Percentiles rank a stretch among this genome's conserved stretches.
Conservation (phyloP, 2,888 invertebrate genomes). For the Seira musarum region DNA sequence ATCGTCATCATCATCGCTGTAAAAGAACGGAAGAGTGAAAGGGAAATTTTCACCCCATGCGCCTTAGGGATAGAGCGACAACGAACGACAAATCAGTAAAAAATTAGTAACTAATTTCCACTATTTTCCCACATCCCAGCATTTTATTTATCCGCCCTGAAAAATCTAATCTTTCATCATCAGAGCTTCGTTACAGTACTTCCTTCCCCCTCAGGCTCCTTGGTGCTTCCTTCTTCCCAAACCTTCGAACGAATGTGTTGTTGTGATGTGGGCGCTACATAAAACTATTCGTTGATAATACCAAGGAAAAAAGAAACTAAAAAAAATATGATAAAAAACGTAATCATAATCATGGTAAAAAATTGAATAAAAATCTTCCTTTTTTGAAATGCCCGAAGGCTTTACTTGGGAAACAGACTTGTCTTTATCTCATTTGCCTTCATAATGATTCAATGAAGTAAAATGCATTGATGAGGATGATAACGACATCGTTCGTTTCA, state of each 20-base stretch:
- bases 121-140: slow-evolving; percentile 1
- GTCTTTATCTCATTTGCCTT: slow-evolving; percentile 19
- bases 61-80: no score
- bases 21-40: no score
- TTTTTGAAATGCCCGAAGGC: background rate
- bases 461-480: slow-evolving; percentile 17
- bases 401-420: background rate
- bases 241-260: no score
- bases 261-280: background rate
- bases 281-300: slow-evolving; percentile 6
- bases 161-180: slow-evolving; percentile 2
- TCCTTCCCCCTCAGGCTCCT: background rate
- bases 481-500: background rate
- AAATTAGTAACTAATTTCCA: slow-evolving; percentile 6
- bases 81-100: slow-evolving; percentile 5
- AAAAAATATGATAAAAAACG: background rate
- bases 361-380: slow-evolving; percentile 15
- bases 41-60: no score
- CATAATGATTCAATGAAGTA: slow-evolving; percentile 15
- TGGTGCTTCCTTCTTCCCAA: slow-evolving; percentile 15
- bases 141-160: background rate
- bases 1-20: no score
- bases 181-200: slow-evolving; percentile 17
- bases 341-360: background rate
- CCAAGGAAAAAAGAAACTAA: background rate